These are phyloP conservation scores for Melanotus villosus DNA, from an alignment of 2,888 invertebrate genomes.

Conservation along the genomic window DNA sequence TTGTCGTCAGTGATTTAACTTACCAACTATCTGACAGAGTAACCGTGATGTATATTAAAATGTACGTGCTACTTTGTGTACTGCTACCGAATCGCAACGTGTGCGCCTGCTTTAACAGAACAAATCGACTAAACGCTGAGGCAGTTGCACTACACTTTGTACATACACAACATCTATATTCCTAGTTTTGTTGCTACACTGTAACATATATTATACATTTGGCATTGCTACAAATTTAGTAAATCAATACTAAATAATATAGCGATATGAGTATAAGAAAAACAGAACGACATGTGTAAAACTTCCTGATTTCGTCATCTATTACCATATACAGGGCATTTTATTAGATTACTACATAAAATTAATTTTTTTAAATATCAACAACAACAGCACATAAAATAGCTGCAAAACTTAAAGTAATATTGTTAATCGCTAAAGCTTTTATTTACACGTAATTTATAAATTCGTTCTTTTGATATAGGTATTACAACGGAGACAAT, in stretches of 20 bases:
- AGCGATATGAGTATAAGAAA: slow-evolving; percentile 6
- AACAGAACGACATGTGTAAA: background rate
- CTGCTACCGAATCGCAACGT: slow-evolving; percentile 46
- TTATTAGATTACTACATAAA: too few relatives aligned
- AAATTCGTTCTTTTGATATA: too few relatives aligned
- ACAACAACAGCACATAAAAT: too few relatives aligned
- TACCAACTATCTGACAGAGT: slow-evolving; percentile 40
- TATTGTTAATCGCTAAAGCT: too few relatives aligned
- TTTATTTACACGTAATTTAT: too few relatives aligned
- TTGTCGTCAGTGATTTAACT: slow-evolving; percentile 64
- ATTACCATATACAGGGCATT: too few relatives aligned
- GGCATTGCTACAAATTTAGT: slow-evolving; percentile 64
- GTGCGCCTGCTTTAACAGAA: slow-evolving; percentile 56
- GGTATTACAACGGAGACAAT: too few relatives aligned
- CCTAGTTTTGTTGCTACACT: slow-evolving; percentile 61
- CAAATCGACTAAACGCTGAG: slow-evolving; percentile 52
- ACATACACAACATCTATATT: slow-evolving; percentile 65
- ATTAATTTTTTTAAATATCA: too few relatives aligned
- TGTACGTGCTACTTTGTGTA: slow-evolving; percentile 62
- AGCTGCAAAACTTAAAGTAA: too few relatives aligned
- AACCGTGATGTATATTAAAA: slow-evolving; percentile 43
- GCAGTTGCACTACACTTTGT: slow-evolving; percentile 66
- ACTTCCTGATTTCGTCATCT: too few relatives aligned
- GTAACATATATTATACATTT: slow-evolving; percentile 68
- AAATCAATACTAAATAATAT: slow-evolving; percentile 24